Evolutionary conservation across 1,140 invertebrate genomes (phyloP).

Genomic region (Phortica variegata): DNA sequence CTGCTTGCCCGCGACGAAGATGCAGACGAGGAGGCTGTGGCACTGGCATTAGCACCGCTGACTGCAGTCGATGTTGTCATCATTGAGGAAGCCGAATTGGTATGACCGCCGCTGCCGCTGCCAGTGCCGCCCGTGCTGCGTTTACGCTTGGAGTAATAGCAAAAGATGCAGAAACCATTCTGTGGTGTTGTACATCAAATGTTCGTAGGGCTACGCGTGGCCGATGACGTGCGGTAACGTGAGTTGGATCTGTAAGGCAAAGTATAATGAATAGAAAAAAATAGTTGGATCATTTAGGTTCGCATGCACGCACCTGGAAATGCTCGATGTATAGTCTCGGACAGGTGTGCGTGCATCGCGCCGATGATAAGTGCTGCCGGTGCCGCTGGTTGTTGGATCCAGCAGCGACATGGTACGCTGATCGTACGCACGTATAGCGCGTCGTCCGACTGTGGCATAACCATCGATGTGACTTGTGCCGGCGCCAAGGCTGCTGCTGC

Average conservation of each 20-base stretch:
- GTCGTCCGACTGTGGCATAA: slow-evolving; percentile 50
- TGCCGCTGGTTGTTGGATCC: slow-evolving; percentile 28
- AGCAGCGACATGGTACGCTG: slow-evolving; percentile 51
- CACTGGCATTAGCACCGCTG: slow-evolving; percentile 9
- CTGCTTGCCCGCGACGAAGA: slow-evolving; percentile 37
- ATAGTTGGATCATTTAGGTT: slow-evolving; percentile 1
- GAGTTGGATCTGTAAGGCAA: slow-evolving; percentile 36
- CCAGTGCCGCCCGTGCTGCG: not conserved
- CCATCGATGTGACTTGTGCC: slow-evolving; percentile 25
- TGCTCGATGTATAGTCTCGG: slow-evolving; percentile 43
- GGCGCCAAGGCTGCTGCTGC: slow-evolving; percentile 16
- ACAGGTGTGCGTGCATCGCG: slow-evolving; percentile 38
- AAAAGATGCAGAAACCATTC: slow-evolving; percentile 56
- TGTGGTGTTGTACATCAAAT: slow-evolving; percentile 57
- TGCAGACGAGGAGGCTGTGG: slow-evolving; percentile 37
- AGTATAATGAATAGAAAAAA: not conserved
- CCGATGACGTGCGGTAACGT: slow-evolving; percentile 47
- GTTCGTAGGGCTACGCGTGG: slow-evolving; percentile 51
- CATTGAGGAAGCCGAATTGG: not conserved
- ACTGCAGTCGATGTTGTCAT: slow-evolving; percentile 16
- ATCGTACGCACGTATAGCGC: slow-evolving; percentile 44
- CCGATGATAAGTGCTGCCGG: slow-evolving; percentile 29
- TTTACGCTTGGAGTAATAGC: slow-evolving; percentile 50
- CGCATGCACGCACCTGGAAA: slow-evolving; percentile 40
- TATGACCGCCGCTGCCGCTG: slow-evolving; percentile 11